Percentiles rank a stretch among this genome's conserved stretches.
Evolutionary conservation across 1,140 invertebrate species (phyloP).

Genomic region (Halictus rubicundus): DNA sequence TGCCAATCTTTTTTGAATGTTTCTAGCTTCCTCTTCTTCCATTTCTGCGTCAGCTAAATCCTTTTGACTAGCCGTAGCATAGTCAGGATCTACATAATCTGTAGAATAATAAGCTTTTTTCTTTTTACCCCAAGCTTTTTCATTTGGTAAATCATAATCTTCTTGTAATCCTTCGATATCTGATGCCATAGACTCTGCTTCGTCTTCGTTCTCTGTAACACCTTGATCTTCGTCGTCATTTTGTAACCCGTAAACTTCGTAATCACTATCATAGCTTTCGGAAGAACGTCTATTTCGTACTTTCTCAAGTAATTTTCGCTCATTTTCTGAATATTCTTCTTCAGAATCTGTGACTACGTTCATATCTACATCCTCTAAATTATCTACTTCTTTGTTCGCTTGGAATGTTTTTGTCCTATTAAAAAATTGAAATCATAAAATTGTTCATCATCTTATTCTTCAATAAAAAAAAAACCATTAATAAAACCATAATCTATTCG

Average conservation of each 20-base stretch:
- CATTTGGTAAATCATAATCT: conserved; percentile 86
- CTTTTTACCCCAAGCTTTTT: conserved; percentile 92
- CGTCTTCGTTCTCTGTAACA: conserved; percentile 78
- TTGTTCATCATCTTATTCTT: not conserved
- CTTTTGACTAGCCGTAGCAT: conserved; percentile 84
- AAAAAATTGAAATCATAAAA: not conserved
- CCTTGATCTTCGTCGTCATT: conserved; percentile 78
- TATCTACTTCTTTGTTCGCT: not conserved
- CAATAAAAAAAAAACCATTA: not conserved
- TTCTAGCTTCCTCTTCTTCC: conserved; percentile 92
- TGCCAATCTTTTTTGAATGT: conserved; percentile 88
- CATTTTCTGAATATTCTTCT: conserved; percentile 85
- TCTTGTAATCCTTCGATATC: conserved; percentile 87
- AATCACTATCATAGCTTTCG: conserved; percentile 82
- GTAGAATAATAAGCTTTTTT: conserved; percentile 90
- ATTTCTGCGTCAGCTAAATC: conserved; percentile 88
- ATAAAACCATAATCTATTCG: not conserved
- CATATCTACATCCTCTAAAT: conserved; percentile 57
- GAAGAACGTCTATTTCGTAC: conserved; percentile 80
- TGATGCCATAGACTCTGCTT: conserved; percentile 80
- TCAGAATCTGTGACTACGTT: conserved; percentile 86
- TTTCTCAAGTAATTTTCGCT: conserved; percentile 84
- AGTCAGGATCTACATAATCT: conserved; percentile 94
- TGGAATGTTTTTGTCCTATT: conserved; percentile 12
- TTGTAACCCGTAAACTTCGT: conserved; percentile 59